These are phyloP conservation scores for Apotomis capreana DNA, from an alignment of 2,888 invertebrate genomes.

Conservation along the genomic window DNA sequence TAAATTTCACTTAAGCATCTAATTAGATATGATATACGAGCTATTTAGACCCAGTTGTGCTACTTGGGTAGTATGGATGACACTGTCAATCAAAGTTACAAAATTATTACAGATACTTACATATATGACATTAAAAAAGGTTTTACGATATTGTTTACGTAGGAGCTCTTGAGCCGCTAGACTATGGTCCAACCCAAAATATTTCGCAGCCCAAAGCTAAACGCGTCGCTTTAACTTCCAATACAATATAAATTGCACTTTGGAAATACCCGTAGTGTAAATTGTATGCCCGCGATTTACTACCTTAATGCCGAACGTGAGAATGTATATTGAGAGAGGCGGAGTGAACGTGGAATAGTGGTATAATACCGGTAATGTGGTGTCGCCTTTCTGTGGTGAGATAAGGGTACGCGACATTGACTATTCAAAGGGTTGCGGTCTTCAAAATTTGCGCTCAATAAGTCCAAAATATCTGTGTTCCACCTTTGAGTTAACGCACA, in stretches of 20 bases:
- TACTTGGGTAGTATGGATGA: too few relatives aligned
- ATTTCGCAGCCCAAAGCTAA: constrained; percentile 70
- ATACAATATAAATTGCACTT: constrained; percentile 84
- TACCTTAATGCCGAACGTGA: constrained; percentile 64
- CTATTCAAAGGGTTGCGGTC: constrained; percentile 83
- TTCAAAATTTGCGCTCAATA: constrained; percentile 83
- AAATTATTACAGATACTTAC: too few relatives aligned
- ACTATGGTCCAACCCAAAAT: constrained; percentile 72
- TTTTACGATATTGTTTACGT: constrained; percentile 48
- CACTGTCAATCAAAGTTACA: too few relatives aligned
- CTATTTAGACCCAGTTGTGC: not conserved
- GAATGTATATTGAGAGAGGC: constrained; percentile 59
- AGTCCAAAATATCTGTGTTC: constrained; percentile 73
- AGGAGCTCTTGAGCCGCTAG: constrained; percentile 62
- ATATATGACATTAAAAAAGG: too few relatives aligned
- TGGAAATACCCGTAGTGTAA: constrained; percentile 76
- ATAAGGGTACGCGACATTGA: constrained; percentile 83
- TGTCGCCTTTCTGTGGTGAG: constrained; percentile 82
- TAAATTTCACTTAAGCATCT: too few relatives aligned
- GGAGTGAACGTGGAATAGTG: constrained; percentile 56
- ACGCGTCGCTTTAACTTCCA: constrained; percentile 75
- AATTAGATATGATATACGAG: too few relatives aligned
- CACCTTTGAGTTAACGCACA: constrained; percentile 64
- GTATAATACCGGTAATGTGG: constrained; percentile 82
- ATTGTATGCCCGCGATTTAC: constrained; percentile 65